These are phyloP conservation scores for Apodemus sylvaticus DNA, from an alignment of 2,113 vertebrate species.

Conservation along the genomic window DNA sequence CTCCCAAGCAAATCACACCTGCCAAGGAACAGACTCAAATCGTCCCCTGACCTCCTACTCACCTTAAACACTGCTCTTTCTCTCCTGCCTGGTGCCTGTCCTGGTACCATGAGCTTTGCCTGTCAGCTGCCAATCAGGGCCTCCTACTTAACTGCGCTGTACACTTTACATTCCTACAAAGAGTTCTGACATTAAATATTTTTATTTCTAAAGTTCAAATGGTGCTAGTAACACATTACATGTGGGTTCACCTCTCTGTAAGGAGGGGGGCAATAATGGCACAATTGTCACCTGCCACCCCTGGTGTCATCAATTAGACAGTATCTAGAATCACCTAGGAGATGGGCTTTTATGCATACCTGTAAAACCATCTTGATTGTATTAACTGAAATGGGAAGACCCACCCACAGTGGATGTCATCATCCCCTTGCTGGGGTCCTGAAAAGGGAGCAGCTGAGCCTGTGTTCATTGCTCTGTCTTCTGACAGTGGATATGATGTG, in stretches of 20 bases:
- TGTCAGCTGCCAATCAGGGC: no score
- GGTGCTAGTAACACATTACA: background rate
- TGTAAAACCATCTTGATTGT: background rate
- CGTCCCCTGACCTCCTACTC: background rate
- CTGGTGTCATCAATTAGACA: background rate
- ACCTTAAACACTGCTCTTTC: background rate
- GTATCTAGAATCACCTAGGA: background rate
- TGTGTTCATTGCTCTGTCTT: background rate
- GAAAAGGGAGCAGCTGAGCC: background rate
- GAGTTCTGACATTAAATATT: background rate
- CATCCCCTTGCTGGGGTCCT: background rate
- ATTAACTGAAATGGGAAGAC: background rate
- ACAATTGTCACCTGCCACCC: background rate
- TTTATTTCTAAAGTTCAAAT: background rate
- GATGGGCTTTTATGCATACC: background rate
- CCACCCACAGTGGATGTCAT: background rate
- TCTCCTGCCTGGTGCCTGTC: background rate
- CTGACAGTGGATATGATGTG: background rate
- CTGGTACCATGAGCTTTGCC: background rate
- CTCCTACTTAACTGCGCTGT: background rate
- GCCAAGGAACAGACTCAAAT: background rate
- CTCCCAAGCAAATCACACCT: background rate
- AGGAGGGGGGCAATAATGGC: fast-evolving
- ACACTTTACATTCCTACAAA: background rate
- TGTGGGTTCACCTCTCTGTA: no score